These are phyloP conservation scores for Cryptocephalus moraei DNA, from an alignment of 2,888 invertebrate genomes.

Conservation along the genomic window DNA sequence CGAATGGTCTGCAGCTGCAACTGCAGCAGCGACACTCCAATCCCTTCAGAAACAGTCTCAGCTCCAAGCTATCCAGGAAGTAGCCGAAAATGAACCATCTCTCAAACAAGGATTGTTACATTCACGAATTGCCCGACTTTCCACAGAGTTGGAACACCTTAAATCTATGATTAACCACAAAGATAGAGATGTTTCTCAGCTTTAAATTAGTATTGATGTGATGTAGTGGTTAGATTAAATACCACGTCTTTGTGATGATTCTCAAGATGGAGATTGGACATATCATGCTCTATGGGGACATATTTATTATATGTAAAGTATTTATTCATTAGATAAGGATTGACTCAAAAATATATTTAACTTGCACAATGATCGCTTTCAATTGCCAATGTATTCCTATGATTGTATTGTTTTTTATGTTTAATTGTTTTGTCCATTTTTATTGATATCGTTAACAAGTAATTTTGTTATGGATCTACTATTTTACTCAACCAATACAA, in stretches of 20 bases:
- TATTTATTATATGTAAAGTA: slow-evolving; percentile 31
- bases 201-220: slow-evolving; percentile 15
- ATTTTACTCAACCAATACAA: slow-evolving; percentile 6
- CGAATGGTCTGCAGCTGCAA: slow-evolving; percentile 46
- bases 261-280: slow-evolving; percentile 28
- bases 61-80: slow-evolving; percentile 29
- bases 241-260: slow-evolving; percentile 23
- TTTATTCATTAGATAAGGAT: slow-evolving; percentile 28
- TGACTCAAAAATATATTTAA: slow-evolving; percentile 14
- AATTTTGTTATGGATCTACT: background rate
- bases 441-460: background rate
- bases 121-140: slow-evolving; percentile 76
- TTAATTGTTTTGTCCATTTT: slow-evolving; percentile 1
- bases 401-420: slow-evolving; percentile 10
- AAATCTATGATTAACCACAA: slow-evolving; percentile 71
- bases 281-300: slow-evolving; percentile 29
- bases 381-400: slow-evolving; percentile 28
- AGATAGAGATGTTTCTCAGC: slow-evolving; percentile 21
- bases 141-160: slow-evolving; percentile 83
- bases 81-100: slow-evolving; percentile 43
- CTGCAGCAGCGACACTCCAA: slow-evolving; percentile 31
- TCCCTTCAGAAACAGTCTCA: slow-evolving; percentile 31
- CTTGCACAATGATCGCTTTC: slow-evolving; percentile 26
- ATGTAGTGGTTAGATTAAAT: slow-evolving; percentile 15
- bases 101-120: slow-evolving; percentile 69